Evolutionary conservation across 2,888 invertebrate genomes (phyloP).

Genomic region (Busseola fusca): DNA sequence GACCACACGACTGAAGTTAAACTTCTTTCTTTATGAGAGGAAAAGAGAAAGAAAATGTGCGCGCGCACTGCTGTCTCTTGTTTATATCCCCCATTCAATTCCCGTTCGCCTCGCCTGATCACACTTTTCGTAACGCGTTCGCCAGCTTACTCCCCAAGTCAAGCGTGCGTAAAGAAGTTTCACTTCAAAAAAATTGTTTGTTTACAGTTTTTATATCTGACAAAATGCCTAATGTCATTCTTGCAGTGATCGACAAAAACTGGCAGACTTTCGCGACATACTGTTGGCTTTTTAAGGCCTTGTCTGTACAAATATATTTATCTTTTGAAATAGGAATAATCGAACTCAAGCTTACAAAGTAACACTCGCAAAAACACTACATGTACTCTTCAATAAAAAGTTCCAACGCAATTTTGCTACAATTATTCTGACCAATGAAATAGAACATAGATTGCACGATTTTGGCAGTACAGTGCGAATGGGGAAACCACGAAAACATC

Average conservation of each 20-base stretch:
- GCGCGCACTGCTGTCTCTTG: too few species aligned
- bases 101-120: too few species aligned
- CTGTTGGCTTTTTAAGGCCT: neutral
- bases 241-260: neutral
- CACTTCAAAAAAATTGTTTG: too few species aligned
- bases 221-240: neutral
- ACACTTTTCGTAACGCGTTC: too few species aligned
- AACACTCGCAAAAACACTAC: neutral
- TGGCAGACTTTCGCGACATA: neutral
- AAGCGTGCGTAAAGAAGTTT: too few species aligned
- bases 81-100: too few species aligned
- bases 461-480: constrained; percentile 31
- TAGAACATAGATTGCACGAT: constrained; percentile 17
- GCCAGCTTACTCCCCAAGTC: too few species aligned
- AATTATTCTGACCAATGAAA: constrained; percentile 25
- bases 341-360: neutral
- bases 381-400: constrained; percentile 2
- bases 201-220: neutral
- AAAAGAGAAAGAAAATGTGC: too few species aligned
- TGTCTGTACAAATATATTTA: too few species aligned
- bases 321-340: neutral
- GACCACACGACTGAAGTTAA: too few species aligned
- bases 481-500: constrained; percentile 16
- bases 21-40: too few species aligned
- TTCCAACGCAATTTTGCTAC: constrained; percentile 18